phyloP scores from a whole-genome alignment of 2,888 invertebrate species.

The Rotaria socialis region DNA sequence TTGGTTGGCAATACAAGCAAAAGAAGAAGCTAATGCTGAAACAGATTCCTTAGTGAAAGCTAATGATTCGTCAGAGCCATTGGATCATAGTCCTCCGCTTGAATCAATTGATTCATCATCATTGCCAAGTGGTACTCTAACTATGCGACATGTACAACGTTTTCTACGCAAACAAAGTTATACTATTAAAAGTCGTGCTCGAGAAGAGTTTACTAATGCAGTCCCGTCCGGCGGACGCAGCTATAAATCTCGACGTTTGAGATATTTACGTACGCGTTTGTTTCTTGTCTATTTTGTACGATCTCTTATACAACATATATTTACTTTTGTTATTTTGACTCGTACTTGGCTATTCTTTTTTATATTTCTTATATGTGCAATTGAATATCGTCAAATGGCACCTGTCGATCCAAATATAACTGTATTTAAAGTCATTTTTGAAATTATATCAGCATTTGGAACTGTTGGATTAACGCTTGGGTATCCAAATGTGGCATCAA shows the following conservation, averaged over 20 bases:
- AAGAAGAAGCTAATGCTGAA: not conserved
- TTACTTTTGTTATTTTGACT: not conserved
- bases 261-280: not conserved
- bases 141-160: not conserved
- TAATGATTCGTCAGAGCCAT: not conserved
- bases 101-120: not conserved
- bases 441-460: not conserved
- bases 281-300: not conserved
- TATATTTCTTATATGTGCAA: not conserved
- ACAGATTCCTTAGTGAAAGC: not conserved
- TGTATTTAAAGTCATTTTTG: not conserved
- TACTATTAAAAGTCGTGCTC: not conserved
- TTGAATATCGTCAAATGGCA: not conserved
- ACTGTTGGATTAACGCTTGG: slow-evolving; percentile 1
- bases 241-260: not conserved
- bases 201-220: not conserved
- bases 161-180: not conserved
- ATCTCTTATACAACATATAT: not conserved
- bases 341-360: not conserved
- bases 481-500: not conserved
- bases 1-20: not conserved
- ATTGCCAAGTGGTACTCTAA: not conserved
- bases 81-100: no score
- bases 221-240: no score
- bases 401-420: not conserved